Percentiles rank a stretch among this genome's conserved stretches.
phyloP scores from a whole-genome alignment of 2,113 vertebrate genomes.

The Genyomyrus donnyi region DNA sequence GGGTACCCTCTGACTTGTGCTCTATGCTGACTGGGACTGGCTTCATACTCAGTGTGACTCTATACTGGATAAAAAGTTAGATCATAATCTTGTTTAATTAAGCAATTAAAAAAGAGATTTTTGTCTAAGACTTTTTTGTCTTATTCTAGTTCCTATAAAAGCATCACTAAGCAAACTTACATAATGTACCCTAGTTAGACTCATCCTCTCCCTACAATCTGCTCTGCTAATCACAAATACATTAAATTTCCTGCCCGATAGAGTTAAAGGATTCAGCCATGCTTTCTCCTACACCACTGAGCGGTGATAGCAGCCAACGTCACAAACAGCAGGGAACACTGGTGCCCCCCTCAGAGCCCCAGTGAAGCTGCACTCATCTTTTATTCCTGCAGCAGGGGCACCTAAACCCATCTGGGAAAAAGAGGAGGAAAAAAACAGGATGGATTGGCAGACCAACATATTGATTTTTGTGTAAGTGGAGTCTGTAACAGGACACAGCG shows the following conservation, averaged over 20 bases:
- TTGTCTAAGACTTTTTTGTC: not conserved
- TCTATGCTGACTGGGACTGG: not conserved
- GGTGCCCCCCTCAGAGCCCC: not conserved
- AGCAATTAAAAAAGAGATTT: not conserved
- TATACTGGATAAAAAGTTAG: not conserved
- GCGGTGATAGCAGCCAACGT: not conserved
- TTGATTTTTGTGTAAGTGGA: slow-evolving; percentile 28
- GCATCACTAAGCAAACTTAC: not conserved
- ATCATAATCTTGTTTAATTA: not conserved
- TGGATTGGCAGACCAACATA: slow-evolving; percentile 15
- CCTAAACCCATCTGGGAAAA: slow-evolving; percentile 3
- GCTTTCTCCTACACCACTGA: not conserved
- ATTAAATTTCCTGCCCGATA: not conserved
- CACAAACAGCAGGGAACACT: not conserved
- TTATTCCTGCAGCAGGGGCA: slow-evolving; percentile 2
- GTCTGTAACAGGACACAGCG: slow-evolving; percentile 23
- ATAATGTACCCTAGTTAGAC: not conserved
- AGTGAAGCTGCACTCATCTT: not conserved
- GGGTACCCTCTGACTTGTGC: not conserved
- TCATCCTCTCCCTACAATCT: not conserved
- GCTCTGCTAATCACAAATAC: not conserved
- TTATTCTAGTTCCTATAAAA: not conserved
- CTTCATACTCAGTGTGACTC: not conserved
- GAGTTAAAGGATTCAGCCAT: not conserved
- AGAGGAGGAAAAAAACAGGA: slow-evolving; percentile 1